phyloP scores from a whole-genome alignment of 2,113 vertebrate species.

The Percina caprodes region DNA sequence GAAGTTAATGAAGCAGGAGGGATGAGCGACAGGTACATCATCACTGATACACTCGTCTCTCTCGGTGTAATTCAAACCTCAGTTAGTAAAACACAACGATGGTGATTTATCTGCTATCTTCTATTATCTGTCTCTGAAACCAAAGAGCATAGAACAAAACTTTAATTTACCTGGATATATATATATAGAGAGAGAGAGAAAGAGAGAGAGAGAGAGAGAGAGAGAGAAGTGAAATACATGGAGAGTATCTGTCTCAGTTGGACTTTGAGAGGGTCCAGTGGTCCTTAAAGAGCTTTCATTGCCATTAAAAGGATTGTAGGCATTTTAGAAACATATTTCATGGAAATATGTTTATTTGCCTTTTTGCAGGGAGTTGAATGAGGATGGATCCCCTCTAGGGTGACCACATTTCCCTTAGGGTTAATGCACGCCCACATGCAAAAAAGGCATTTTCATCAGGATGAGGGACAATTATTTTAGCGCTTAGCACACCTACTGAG shows the following conservation, averaged over 20 bases:
- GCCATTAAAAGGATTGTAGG: too few relatives aligned
- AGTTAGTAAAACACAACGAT: conserved; percentile 22
- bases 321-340: too few relatives aligned
- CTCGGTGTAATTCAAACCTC: conserved; percentile 58
- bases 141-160: not conserved
- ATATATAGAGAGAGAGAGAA: too few relatives aligned
- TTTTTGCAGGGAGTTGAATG: too few relatives aligned
- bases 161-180: conserved; percentile 22
- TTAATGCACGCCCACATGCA: too few relatives aligned
- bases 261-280: not conserved
- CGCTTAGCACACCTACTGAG: too few relatives aligned
- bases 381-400: too few relatives aligned
- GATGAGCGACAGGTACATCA: conserved; percentile 63
- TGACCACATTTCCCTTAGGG: too few relatives aligned
- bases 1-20: conserved; percentile 65
- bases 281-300: not conserved
- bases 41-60: conserved; percentile 17
- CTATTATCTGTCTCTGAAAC: not conserved
- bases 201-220: too few relatives aligned
- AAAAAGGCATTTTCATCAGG: too few relatives aligned
- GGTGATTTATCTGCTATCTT: conserved; percentile 31
- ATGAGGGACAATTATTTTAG: too few relatives aligned
- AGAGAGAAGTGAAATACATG: not conserved
- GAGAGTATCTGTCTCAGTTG: not conserved
- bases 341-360: too few relatives aligned